phyloP scores from a whole-genome alignment of 2,113 vertebrate species.

The Manacus vitellinus region DNA sequence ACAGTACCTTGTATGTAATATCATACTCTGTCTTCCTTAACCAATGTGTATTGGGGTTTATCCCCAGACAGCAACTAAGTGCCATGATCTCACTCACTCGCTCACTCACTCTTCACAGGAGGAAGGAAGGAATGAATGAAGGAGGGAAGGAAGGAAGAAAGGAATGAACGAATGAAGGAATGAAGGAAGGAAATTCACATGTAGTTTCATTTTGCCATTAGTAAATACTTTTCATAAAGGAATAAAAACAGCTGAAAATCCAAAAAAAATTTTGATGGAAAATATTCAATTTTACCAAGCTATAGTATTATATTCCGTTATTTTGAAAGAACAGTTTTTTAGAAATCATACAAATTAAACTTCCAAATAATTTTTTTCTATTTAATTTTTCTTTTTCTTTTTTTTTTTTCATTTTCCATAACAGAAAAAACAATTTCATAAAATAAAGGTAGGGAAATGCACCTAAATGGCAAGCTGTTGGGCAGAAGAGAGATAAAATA shows the following conservation, averaged over 20 bases:
- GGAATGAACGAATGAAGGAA: too few relatives aligned
- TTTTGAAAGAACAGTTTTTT: background rate
- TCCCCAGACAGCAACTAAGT: background rate
- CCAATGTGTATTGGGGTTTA: background rate
- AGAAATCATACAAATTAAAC: background rate
- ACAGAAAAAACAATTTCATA: background rate
- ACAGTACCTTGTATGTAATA: background rate
- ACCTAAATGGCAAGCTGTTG: background rate
- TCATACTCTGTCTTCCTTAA: background rate
- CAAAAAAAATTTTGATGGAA: background rate
- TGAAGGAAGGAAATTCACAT: background rate
- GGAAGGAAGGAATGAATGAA: too few relatives aligned
- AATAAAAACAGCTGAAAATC: background rate
- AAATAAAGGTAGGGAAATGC: background rate
- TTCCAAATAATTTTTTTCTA: background rate
- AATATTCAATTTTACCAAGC: background rate
- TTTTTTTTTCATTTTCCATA: background rate
- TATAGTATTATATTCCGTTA: background rate
- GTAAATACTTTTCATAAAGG: background rate
- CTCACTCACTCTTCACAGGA: background rate
- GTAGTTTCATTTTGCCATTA: background rate
- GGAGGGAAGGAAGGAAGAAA: too few relatives aligned
- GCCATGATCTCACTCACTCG: background rate
- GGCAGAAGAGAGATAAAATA: background rate
- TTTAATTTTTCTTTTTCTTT: background rate